These are phyloP conservation scores for Conomelus anceps DNA, from an alignment of 2,888 invertebrate species.

Conservation along the genomic window DNA sequence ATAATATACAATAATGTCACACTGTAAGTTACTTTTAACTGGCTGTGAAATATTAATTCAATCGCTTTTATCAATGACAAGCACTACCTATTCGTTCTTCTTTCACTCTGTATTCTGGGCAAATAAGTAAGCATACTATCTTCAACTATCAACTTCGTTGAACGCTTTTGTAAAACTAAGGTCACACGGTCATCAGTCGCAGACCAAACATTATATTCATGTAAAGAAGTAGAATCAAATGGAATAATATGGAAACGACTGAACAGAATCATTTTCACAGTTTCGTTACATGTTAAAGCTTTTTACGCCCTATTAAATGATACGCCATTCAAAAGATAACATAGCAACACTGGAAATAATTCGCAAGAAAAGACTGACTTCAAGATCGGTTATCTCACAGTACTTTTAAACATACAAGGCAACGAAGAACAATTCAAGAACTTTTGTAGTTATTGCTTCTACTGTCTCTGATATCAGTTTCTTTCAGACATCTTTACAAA, in stretches of 20 bases:
- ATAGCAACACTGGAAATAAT: background rate
- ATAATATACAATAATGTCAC: background rate
- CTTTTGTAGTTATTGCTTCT: background rate
- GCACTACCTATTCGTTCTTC: background rate
- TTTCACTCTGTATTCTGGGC: background rate
- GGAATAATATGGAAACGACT: background rate
- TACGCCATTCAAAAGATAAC: background rate
- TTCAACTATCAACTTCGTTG: background rate
- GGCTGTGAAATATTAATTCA: background rate
- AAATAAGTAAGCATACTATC: background rate
- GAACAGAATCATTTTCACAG: background rate
- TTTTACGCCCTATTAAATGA: background rate
- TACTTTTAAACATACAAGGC: background rate
- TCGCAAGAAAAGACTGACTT: background rate
- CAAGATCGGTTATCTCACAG: background rate
- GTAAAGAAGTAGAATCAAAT: background rate
- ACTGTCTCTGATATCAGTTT: background rate
- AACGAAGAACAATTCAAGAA: background rate
- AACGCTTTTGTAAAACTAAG: background rate
- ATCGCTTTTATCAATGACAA: background rate
- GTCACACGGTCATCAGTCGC: background rate
- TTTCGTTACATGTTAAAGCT: background rate
- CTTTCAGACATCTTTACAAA: too few species aligned
- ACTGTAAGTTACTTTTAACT: background rate
- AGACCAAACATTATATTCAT: background rate